Evolutionary conservation across 2,888 invertebrate genomes (phyloP).

Genomic region (Sinotaia quadrata): DNA sequence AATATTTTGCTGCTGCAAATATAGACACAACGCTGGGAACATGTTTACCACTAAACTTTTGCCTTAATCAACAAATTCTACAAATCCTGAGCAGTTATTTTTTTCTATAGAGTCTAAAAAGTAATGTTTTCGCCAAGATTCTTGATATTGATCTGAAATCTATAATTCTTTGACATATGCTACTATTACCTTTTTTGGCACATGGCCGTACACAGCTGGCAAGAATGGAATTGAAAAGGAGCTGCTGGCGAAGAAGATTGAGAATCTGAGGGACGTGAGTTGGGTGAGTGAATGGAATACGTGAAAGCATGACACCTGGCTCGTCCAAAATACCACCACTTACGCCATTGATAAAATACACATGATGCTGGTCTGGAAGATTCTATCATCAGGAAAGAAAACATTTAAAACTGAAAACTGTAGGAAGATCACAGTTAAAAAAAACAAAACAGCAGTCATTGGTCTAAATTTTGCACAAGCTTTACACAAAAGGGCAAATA

Average conservation of each 20-base stretch:
- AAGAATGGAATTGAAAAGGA: slow-evolving; percentile 90
- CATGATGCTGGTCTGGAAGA: slow-evolving; percentile 92
- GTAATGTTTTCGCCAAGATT: too few species aligned
- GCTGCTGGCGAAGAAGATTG: slow-evolving; percentile 87
- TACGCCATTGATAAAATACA: slow-evolving; percentile 92
- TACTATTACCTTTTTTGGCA: slow-evolving; percentile 85
- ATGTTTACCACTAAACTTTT: too few species aligned
- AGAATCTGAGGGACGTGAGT: slow-evolving; percentile 91
- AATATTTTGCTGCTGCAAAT: too few species aligned
- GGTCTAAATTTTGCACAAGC: background rate
- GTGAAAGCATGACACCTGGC: slow-evolving; percentile 83
- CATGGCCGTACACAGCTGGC: slow-evolving; percentile 89
- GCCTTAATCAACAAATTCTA: too few species aligned
- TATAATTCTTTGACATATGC: too few species aligned
- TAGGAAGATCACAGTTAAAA: background rate
- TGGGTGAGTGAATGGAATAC: slow-evolving; percentile 94
- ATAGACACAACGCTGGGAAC: too few species aligned
- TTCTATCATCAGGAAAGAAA: slow-evolving; percentile 76
- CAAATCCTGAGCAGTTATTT: too few species aligned
- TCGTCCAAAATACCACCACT: slow-evolving; percentile 71
- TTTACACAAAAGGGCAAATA: background rate
- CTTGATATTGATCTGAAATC: too few species aligned
- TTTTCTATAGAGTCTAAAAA: too few species aligned
- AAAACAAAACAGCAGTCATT: background rate
- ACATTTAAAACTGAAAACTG: background rate